Base-by-base conservation (phyloP, 2,888 invertebrate species). In the Polyploca ridens region DNA sequence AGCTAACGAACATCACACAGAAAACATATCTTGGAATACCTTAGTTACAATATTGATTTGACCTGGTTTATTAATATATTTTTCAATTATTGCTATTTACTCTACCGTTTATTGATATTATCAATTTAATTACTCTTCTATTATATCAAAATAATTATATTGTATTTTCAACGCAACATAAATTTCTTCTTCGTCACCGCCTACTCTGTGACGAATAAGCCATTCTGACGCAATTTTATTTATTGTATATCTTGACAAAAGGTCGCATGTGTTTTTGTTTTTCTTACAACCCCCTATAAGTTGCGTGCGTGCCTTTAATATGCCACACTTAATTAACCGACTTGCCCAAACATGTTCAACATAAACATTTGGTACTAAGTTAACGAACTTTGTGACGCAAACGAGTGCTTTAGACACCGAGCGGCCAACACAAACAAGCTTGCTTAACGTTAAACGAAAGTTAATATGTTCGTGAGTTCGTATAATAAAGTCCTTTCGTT, bases 281-380 rank as follows among this genome's bases (percentile, higher is more conserved):
- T 86, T 83, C 84, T 85, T 85, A 70, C 66, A 68, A 69, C 75
- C 76, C 49, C 66, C 76, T 73, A 72, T 80, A 80, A 80, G 74
- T 82, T 67, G 76, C 82, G 87, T 88, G 90, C 90, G 90, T 91
- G 90, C 82, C 77, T 82, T 80, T 85, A 84, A 87, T 83, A 84
- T 75, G 75, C 74, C 82, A 75, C 77, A 78, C 82, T 86, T 89
- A 90, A 89, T 90, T 88, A 90, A 85, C 80, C 66, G 81, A 81
- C 84, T 88, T 84, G 81, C 78, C 79, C 81, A 86, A 86, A 90
- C 88, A 88, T 78, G 81, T 79, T 68, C 78, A 84, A 85, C 82
- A 82, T 81, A 88, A 87, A 88, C 86, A 86, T 83, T 79, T 77
- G 74, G 66, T 78, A 69, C 73, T 78, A 81, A 87, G 85, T 84